Evolutionary conservation across 2,888 invertebrate genomes (phyloP), one percentile per base, ranked within the genome.

Genomic region (Pristionchus maxplancki): DNA sequence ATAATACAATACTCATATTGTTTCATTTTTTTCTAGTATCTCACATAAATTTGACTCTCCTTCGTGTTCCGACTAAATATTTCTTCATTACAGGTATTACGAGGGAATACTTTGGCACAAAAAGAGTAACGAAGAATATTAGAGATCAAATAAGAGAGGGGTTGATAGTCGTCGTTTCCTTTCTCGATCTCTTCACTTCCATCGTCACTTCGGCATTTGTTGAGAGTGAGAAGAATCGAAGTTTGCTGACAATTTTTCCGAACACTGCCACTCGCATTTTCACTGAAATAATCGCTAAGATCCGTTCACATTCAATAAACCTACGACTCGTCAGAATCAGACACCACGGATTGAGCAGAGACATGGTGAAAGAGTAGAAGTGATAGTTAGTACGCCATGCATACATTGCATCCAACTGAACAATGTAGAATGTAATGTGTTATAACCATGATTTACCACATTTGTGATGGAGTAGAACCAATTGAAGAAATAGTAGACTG

Each of bases 401-500:
- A 34, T 78, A 78, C 78, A 78, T 78, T 9, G 24, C n/a, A 17
- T 40, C 44, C 13, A 28, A 17, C 78, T 78, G 48, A 44, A 78
- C 24, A 15, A 24, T 11, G 9, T 5, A 20, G 31, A 24, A 31
- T n/a, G 20, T 48, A n/a, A 78, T 15, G n/a, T 1, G 78, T 28
- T n/a, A 28, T 28, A 11, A 24, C 9, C 28, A 48, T 1, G 13
- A n/a, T 48, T 48, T 34, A 40, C 28, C 44, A 78, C 78, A 28
- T 78, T 78, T 48, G 78, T 78, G 28, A 78, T 44, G 37, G 78
- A 78, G 17, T 78, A 78, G 48, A 78, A 78, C 78, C 78, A 78
- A 48, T 78, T 78, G 78, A 78, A 78, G 28, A 78, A 78, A 48
- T 78, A 78, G 78, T 78, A 78, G 78, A 78, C 78, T 48, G 78